These are phyloP conservation scores for Taurulus bubalis DNA, from an alignment of 2,113 vertebrate species.

Conservation along the genomic window DNA sequence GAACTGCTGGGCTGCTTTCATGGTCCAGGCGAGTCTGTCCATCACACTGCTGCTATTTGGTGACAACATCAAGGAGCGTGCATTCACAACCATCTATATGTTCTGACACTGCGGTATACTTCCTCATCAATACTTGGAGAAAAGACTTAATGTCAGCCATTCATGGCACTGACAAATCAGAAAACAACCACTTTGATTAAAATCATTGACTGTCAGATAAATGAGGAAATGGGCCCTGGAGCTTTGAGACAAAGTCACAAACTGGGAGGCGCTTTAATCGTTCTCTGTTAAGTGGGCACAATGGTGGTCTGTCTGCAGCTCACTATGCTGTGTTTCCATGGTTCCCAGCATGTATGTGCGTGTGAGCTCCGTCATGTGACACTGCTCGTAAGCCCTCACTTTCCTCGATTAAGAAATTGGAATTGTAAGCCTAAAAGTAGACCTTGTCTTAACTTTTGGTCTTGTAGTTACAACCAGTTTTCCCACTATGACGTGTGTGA, in stretches of 20 bases:
- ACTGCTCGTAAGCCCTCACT: not conserved
- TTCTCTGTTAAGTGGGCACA: slow-evolving; percentile 27
- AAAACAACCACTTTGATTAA: slow-evolving; percentile 51
- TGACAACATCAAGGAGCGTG: not conserved
- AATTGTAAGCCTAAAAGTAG: not conserved
- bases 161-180: slow-evolving; percentile 13
- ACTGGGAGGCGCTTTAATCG: slow-evolving; percentile 36
- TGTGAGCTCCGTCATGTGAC: not conserved
- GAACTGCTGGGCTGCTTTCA: not conserved
- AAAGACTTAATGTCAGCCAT: slow-evolving; percentile 32
- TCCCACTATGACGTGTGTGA: not conserved
- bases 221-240: slow-evolving; percentile 31
- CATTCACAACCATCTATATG: not conserved
- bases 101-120: not conserved
- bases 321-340: not conserved
- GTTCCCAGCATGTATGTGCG: not conserved
- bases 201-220: slow-evolving; percentile 36
- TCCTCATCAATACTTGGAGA: not conserved
- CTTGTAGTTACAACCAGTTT: not conserved
- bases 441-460: not conserved
- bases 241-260: slow-evolving; percentile 32
- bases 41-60: not conserved
- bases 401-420: not conserved
- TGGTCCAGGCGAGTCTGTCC: not conserved
- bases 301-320: not conserved